Conservation (phyloP, 2,888 invertebrate species). For the Amblyteles armatorius region DNA sequence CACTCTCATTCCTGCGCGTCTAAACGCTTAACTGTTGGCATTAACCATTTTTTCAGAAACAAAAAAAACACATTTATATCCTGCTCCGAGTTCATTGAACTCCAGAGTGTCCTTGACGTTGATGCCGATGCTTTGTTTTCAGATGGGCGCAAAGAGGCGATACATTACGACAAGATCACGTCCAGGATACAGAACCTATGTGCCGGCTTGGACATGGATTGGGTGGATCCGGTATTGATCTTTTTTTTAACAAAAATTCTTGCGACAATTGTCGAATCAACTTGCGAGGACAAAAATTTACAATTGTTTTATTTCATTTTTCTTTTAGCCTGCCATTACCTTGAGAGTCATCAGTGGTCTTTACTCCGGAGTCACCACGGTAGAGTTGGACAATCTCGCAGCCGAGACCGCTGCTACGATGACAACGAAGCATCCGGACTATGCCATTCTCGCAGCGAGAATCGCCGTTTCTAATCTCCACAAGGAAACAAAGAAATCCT, state of each 20-base stretch:
- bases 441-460: constrained; percentile 94
- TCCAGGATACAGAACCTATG: constrained; percentile 97
- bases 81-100: neutral
- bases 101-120: neutral
- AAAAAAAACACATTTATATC: neutral
- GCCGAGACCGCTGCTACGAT: constrained; percentile 99
- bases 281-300: neutral
- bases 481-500: constrained; percentile 98
- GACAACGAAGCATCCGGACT: constrained; percentile 99
- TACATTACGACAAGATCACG: constrained; percentile 99
- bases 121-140: constrained; percentile 68
- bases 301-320: constrained; percentile 4
- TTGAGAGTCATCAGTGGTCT: constrained; percentile 97
- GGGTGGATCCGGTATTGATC: constrained; percentile 94
- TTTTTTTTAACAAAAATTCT: neutral
- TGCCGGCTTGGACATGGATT: constrained; percentile 98
- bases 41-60: neutral
- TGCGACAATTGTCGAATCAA: too few relatives aligned
- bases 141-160: constrained; percentile 96
- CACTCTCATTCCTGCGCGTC: neutral
- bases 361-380: constrained; percentile 98
- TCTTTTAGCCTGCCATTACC: constrained; percentile 90
- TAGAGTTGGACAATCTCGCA: constrained; percentile 98
- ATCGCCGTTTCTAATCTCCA: constrained; percentile 99
- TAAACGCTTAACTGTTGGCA: neutral